phyloP scores from a whole-genome alignment of 1,140 invertebrate species.

The Lepeophtheirus salmonis region DNA sequence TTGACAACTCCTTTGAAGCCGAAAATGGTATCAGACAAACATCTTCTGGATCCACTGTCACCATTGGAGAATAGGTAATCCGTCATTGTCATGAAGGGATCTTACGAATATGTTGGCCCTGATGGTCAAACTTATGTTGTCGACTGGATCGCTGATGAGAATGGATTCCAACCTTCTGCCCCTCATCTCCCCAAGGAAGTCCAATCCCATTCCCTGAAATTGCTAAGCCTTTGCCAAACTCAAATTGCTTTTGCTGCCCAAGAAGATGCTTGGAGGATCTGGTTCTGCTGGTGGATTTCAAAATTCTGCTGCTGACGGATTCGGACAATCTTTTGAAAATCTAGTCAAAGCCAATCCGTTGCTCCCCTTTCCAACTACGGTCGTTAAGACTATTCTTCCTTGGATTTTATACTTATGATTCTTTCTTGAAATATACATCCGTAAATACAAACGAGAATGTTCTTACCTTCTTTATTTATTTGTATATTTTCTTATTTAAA shows the following conservation, averaged over 20 bases:
- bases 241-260: constrained; percentile 6
- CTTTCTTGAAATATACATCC: too few relatives aligned
- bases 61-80: constrained; percentile 2
- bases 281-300: neutral
- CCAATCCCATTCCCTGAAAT: constrained; percentile 2
- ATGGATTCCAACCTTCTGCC: constrained; percentile 36
- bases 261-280: constrained; percentile 1
- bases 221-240: neutral
- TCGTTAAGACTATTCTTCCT: too few relatives aligned
- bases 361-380: too few relatives aligned
- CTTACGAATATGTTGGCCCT: constrained; percentile 7
- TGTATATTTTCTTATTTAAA: too few relatives aligned
- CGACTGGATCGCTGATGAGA: constrained; percentile 41
- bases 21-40: constrained; percentile 17
- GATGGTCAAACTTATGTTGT: constrained; percentile 34
- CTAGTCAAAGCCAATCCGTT: neutral
- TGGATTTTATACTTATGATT: too few relatives aligned
- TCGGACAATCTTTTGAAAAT: neutral
- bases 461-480: too few relatives aligned
- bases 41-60: neutral
- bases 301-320: too few relatives aligned
- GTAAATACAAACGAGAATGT: too few relatives aligned
- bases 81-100: constrained; percentile 12
- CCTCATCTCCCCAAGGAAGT: constrained; percentile 3
- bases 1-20: constrained; percentile 9